A percentile compares a stretch with the other conserved stretches of the same genome.
These are phyloP conservation scores for Nudaria mundana DNA, from an alignment of 2,888 invertebrate genomes.

Conservation along the genomic window DNA sequence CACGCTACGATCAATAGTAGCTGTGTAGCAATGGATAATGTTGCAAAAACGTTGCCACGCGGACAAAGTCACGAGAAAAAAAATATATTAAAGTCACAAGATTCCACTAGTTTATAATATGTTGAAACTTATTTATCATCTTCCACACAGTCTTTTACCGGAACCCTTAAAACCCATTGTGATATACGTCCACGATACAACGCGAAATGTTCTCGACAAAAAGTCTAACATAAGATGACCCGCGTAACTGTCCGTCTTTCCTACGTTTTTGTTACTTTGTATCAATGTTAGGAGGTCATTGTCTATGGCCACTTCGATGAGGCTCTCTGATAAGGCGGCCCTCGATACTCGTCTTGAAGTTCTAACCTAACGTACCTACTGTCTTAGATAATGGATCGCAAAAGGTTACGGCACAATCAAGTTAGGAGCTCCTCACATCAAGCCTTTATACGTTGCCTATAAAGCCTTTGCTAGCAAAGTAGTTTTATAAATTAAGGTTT, in stretches of 20 bases:
- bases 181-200: constrained; percentile 29
- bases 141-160: constrained; percentile 29
- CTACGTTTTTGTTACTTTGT: constrained; percentile 11
- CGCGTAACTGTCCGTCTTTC: constrained; percentile 25
- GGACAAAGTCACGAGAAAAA: too few relatives aligned
- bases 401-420: constrained; percentile 34
- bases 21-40: too few relatives aligned
- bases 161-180: constrained; percentile 27
- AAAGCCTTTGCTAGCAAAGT: too few relatives aligned
- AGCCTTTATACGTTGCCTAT: constrained; percentile 10
- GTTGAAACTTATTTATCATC: too few relatives aligned
- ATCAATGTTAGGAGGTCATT: constrained; percentile 25
- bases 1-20: too few relatives aligned
- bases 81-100: too few relatives aligned
- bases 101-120: too few relatives aligned
- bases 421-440: constrained; percentile 10
- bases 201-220: constrained; percentile 30
- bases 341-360: constrained; percentile 43
- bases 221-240: not conserved
- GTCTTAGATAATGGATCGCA: constrained; percentile 47
- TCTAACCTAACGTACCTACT: constrained; percentile 46
- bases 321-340: constrained; percentile 43
- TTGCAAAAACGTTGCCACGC: too few relatives aligned
- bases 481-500: too few relatives aligned
- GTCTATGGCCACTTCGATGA: constrained; percentile 35